phyloP scores from a whole-genome alignment of 2,113 vertebrate genomes.

The Malurus alboscapulatus region DNA sequence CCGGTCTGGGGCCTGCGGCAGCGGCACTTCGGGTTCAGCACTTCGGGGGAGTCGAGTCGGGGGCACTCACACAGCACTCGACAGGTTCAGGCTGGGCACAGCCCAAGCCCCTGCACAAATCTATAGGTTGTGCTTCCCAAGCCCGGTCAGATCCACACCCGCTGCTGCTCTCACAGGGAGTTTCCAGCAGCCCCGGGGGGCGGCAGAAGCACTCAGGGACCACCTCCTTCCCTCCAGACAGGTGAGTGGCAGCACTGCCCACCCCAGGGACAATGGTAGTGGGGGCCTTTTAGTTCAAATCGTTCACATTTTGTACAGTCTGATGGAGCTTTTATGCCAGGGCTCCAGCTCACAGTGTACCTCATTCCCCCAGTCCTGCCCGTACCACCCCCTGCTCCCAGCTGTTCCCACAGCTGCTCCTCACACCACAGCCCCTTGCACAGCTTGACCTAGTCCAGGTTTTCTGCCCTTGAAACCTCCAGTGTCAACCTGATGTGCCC shows the following conservation, averaged over 20 bases:
- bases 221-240: not conserved
- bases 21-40: not conserved
- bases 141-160: fast-evolving
- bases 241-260: not conserved
- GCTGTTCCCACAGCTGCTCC: not conserved
- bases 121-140: too few species aligned
- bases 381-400: fast-evolving
- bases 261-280: fast-evolving
- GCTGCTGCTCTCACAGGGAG: not conserved
- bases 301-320: not conserved
- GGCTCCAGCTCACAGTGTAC: not conserved
- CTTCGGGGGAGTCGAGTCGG: not conserved
- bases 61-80: not conserved
- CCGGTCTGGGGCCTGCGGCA: not conserved
- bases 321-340: not conserved
- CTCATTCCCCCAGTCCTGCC: not conserved
- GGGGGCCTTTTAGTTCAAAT: not conserved
- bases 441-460: not conserved
- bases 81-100: not conserved
- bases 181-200: not conserved
- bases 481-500: not conserved
- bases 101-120: not conserved
- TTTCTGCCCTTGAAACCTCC: not conserved
- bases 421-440: fast-evolving
- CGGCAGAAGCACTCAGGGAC: not conserved